Percentiles rank a stretch among this genome's conserved stretches.
Evolutionary conservation across 2,888 invertebrate species (phyloP).

Genomic region (Xanthorhoe designata): DNA sequence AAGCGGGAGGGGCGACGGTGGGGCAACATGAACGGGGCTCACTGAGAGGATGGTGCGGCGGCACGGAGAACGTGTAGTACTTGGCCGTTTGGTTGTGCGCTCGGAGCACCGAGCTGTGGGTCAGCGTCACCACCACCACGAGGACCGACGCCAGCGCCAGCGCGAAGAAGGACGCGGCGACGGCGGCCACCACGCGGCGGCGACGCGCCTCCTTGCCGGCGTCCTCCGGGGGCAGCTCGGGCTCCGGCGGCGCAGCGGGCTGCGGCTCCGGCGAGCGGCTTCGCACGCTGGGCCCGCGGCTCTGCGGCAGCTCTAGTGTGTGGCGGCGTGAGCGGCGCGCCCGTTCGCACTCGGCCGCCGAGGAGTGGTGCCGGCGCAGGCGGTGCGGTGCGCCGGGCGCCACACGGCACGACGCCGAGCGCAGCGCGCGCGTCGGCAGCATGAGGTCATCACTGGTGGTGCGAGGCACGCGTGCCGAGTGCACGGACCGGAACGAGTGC

Average conservation of each 20-base stretch:
- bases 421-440: constrained; percentile 79
- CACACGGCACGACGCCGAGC: constrained; percentile 80
- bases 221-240: constrained; percentile 80
- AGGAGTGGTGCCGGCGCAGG: constrained; percentile 79
- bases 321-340: constrained; percentile 78
- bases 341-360: constrained; percentile 80
- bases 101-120: constrained; percentile 88
- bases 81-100: constrained; percentile 88
- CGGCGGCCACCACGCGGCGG: constrained; percentile 89
- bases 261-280: constrained; percentile 78
- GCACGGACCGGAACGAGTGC: constrained; percentile 79
- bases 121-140: constrained; percentile 92
- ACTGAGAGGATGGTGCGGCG: constrained; percentile 86
- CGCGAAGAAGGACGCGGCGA: constrained; percentile 90
- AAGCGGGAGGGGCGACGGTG: constrained; percentile 85
- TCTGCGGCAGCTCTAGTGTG: constrained; percentile 76
- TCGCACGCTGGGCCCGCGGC: constrained; percentile 78
- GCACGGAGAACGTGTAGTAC: constrained; percentile 88
- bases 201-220: constrained; percentile 88
- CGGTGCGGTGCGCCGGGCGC: constrained; percentile 78
- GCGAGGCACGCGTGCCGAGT: constrained; percentile 78
- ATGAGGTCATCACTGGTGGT: constrained; percentile 80
- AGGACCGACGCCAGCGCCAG: constrained; percentile 90
- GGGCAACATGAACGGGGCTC: constrained; percentile 86
- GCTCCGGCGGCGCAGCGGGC: constrained; percentile 67